phyloP scores from a whole-genome alignment of 2,113 vertebrate genomes.

The Vombatus ursinus region DNA sequence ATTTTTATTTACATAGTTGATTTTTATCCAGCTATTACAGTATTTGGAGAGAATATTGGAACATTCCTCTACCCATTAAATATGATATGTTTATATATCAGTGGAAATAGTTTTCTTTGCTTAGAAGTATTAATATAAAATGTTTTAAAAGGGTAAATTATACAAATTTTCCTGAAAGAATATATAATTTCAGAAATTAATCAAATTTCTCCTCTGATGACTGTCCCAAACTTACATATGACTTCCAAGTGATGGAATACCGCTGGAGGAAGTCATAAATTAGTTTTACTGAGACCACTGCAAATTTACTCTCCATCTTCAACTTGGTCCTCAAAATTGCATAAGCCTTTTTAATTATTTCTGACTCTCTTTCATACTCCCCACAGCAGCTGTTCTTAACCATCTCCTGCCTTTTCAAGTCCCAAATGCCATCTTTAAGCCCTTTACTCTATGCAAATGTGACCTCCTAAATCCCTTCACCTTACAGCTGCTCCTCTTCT shows the following conservation, averaged over 20 bases:
- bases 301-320: neutral
- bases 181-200: neutral
- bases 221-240: neutral
- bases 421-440: neutral
- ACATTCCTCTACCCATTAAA: conserved; percentile 3
- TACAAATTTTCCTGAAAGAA: neutral
- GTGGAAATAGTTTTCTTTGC: conserved; percentile 1
- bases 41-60: conserved; percentile 12
- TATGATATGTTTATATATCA: neutral
- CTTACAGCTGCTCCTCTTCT: neutral
- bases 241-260: neutral
- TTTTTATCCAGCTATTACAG: neutral
- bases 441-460: neutral
- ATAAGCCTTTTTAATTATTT: neutral
- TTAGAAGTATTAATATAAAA: neutral
- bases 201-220: neutral
- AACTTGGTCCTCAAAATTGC: neutral
- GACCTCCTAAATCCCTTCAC: neutral
- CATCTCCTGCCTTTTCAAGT: neutral
- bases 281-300: neutral
- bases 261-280: neutral
- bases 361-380: neutral
- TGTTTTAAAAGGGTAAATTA: neutral
- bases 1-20: neutral
- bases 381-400: neutral